These are phyloP conservation scores for Strigamia crassipes DNA, from an alignment of 2,888 invertebrate genomes.

Conservation along the genomic window DNA sequence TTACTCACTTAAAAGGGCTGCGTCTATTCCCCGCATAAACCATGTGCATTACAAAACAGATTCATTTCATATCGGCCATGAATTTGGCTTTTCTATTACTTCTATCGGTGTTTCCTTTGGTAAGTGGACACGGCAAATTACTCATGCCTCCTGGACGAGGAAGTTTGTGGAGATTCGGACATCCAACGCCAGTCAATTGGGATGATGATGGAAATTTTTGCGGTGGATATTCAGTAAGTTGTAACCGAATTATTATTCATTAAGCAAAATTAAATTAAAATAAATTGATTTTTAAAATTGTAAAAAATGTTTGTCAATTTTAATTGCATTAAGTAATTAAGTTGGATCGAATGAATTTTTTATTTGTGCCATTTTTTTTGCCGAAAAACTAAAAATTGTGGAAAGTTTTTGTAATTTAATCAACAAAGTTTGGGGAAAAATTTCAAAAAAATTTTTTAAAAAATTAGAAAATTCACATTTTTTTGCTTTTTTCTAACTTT, in stretches of 20 bases:
- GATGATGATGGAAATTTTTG: constrained; percentile 45
- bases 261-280: neutral
- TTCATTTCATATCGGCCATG: neutral
- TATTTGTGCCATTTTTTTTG: too few species aligned
- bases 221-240: constrained; percentile 46
- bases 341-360: neutral
- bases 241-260: neutral
- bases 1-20: neutral
- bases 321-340: too few species aligned
- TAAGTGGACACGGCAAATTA: constrained; percentile 22
- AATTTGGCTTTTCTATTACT: neutral
- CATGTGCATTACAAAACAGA: neutral
- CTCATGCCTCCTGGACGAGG: constrained; percentile 41
- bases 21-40: neutral
- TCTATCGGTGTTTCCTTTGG: neutral
- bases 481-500: neutral
- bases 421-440: too few species aligned
- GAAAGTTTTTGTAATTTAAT: too few species aligned
- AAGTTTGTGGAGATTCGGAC: constrained; percentile 41
- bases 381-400: too few species aligned
- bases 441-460: neutral
- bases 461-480: neutral
- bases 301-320: neutral
- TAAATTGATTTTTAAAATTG: too few species aligned
- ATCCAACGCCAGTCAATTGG: constrained; percentile 27